phyloP scores from a whole-genome alignment of 2,888 invertebrate species.

The Diarsia dahlii region DNA sequence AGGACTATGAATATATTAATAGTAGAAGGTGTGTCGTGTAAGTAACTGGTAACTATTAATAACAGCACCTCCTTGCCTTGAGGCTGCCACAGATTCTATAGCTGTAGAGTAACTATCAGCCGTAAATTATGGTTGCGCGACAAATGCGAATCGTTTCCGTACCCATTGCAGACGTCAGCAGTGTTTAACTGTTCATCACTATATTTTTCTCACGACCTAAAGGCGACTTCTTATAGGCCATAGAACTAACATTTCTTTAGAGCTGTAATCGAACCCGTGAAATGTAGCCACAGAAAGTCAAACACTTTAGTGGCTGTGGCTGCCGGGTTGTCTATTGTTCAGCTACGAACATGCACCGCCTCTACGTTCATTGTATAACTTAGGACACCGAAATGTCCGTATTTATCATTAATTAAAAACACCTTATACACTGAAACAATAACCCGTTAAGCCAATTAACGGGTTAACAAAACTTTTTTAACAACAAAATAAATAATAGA shows the following conservation, averaged over 20 bases:
- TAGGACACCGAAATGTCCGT: constrained; percentile 33
- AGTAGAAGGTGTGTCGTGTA: constrained; percentile 14
- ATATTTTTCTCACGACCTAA: not conserved
- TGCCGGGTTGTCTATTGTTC: constrained; percentile 54
- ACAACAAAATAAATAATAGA: constrained; percentile 51
- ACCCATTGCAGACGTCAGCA: not conserved
- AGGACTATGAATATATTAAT: constrained; percentile 43
- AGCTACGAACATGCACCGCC: constrained; percentile 30
- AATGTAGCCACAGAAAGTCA: constrained; percentile 44
- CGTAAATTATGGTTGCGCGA: not conserved
- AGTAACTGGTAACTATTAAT: not conserved
- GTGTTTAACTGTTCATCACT: not conserved
- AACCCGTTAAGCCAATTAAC: constrained; percentile 52
- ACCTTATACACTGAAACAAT: constrained; percentile 59
- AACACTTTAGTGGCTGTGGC: constrained; percentile 13
- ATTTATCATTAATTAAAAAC: constrained; percentile 59
- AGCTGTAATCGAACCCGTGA: constrained; percentile 21
- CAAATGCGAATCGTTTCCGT: not conserved
- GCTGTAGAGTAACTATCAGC: not conserved
- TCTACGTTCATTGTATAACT: constrained; percentile 40
- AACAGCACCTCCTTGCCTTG: constrained; percentile 1
- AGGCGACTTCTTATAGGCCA: not conserved
- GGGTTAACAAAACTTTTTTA: constrained; percentile 38
- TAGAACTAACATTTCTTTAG: constrained; percentile 28
- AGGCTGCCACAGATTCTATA: constrained; percentile 11